phyloP scores from a whole-genome alignment of 2,113 vertebrate genomes.

The Aphelocoma coerulescens region DNA sequence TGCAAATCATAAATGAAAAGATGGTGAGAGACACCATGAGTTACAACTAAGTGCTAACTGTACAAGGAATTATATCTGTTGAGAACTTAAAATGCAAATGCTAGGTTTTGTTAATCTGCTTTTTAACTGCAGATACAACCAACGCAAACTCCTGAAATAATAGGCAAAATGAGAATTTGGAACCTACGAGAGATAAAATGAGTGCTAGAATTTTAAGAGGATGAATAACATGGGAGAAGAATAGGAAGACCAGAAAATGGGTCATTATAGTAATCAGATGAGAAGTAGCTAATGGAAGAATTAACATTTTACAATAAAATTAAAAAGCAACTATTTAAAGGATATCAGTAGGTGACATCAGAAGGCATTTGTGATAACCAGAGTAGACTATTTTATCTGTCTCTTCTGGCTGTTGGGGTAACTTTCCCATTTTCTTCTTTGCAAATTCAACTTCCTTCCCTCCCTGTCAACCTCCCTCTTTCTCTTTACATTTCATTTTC shows the following conservation, averaged over 20 bases:
- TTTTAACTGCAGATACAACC: background rate
- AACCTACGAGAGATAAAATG: background rate
- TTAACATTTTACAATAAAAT: constrained; percentile 4
- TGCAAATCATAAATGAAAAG: background rate
- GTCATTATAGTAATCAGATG: constrained; percentile 12
- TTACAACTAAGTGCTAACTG: background rate
- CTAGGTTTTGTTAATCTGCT: background rate
- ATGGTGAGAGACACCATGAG: background rate
- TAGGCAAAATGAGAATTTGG: constrained; percentile 13
- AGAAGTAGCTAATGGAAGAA: background rate
- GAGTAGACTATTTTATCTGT: background rate
- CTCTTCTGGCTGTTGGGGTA: background rate
- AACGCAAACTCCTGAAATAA: background rate
- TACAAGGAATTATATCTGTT: background rate
- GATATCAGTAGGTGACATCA: background rate
- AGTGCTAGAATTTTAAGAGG: background rate
- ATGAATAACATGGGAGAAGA: background rate
- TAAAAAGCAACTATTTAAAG: background rate
- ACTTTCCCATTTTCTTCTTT: background rate
- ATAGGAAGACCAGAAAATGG: constrained; percentile 3
- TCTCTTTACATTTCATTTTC: background rate
- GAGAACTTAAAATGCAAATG: constrained; percentile 1
- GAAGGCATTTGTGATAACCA: background rate
- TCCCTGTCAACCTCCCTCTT: background rate
- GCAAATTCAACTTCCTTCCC: background rate